Evolutionary conservation across 2,113 vertebrate genomes (phyloP), one percentile per base, ranked within the genome.

Genomic region (Cyanoliseus patagonus): DNA sequence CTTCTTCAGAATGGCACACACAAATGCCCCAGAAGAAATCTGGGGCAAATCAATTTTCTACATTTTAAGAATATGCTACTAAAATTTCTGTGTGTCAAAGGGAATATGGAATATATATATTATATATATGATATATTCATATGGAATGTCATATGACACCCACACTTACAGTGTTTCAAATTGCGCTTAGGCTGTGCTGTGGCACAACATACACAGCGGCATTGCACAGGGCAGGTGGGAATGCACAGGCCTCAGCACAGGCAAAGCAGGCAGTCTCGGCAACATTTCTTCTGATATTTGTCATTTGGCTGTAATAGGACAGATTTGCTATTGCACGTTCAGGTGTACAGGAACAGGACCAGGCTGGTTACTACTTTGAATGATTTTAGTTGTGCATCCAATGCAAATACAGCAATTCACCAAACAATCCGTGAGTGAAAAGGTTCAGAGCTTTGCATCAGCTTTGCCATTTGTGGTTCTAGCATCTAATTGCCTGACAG

Each of bases 181-280:
- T 75, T 94, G 94, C 80, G 79, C 82, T 85, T 83, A 88, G 88
- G 53, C 88, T 92, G 59, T 53, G 64, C 82, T 93, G 88, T 0
- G 23, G 88, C 59, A 83, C 80, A 80, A 86, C 74, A 13, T 39
- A 51, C 5, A 0, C 77, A 69, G 84, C 28, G 52, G 24, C 63
- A 61, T 86, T 86, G 92, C 90, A 68, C 52, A 57, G 90, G 92
- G 41, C 91, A 97, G 93, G 95, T 94, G 93, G 93, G 87, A 86
- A 80, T 68, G 89, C 81, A 69, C 91, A 83, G 88, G 83, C 93
- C 92, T 70, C 79, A 39, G 25, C 64, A 52, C 68, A 72, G 75
- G 31, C 53, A 51, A 95, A 73, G 30, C 61, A 87, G 39, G 41
- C 85, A 88, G 57, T 62, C 53, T 93, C 86, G 83, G 94, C 88